These are phyloP conservation scores for Porphyrio hochstetteri DNA, from an alignment of 2,113 vertebrate species.

Conservation along the genomic window DNA sequence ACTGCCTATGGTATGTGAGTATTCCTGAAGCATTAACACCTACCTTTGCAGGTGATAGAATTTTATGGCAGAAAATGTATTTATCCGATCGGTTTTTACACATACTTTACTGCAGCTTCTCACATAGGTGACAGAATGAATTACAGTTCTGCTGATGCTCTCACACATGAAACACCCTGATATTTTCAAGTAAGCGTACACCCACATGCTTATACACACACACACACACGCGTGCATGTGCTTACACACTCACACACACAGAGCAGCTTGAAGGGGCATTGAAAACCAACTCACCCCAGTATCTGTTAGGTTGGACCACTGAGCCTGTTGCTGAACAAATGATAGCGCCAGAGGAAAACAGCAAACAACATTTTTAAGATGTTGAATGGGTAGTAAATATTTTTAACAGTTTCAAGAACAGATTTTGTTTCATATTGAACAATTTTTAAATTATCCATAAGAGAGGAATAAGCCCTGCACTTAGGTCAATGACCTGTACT, in stretches of 20 bases:
- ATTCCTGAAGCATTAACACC: constrained; percentile 18
- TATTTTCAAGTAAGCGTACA: not conserved
- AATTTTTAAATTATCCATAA: not conserved
- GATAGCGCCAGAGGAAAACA: not conserved
- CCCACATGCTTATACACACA: not conserved
- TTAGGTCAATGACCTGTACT: not conserved
- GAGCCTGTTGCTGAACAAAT: not conserved
- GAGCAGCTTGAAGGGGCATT: not conserved
- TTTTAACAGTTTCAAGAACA: not conserved
- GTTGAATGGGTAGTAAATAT: not conserved
- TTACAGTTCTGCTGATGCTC: not conserved
- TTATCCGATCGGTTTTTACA: constrained; percentile 9
- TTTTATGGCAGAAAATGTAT: constrained; percentile 2
- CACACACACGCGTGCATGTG: not conserved
- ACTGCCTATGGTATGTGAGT: not conserved
- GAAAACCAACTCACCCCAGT: not conserved
- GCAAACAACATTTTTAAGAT: not conserved
- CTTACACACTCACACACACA: accelerated
- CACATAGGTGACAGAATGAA: not conserved
- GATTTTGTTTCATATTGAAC: not conserved
- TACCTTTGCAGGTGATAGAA: constrained; percentile 13
- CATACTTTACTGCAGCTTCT: constrained; percentile 14
- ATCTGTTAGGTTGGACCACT: not conserved
- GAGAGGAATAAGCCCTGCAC: not conserved
- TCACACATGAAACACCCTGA: not conserved